Evolutionary conservation across 2,888 invertebrate genomes (phyloP).

Genomic region (Cryptosula pallasiana): DNA sequence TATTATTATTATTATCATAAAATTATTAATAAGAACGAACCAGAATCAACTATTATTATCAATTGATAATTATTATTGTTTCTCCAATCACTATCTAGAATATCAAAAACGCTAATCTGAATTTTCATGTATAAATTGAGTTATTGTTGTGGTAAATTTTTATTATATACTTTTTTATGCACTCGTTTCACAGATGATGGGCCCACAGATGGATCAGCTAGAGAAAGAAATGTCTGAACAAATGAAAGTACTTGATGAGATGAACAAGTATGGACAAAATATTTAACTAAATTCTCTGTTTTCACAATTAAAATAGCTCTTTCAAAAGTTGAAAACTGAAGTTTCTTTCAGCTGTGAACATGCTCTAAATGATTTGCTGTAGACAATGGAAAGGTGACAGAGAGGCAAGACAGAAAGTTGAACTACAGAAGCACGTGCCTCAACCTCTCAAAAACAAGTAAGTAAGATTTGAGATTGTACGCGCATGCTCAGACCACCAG

Average conservation of each 20-base stretch:
- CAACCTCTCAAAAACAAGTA: slow-evolving; percentile 45
- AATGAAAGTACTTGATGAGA: slow-evolving; percentile 42
- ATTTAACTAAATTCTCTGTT: no score
- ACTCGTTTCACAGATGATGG: slow-evolving; percentile 34
- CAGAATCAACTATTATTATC: no score
- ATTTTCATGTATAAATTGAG: no score
- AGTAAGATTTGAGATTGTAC: no score
- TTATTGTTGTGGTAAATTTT: no score
- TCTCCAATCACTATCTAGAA: no score
- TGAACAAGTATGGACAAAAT: slow-evolving; percentile 38
- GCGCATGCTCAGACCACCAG: no score
- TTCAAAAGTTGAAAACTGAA: background rate
- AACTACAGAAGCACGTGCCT: slow-evolving; percentile 43
- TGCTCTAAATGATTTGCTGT: slow-evolving; percentile 26
- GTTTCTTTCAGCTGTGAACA: background rate
- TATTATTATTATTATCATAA: no score
- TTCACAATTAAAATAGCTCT: background rate
- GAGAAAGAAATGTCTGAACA: slow-evolving; percentile 39
- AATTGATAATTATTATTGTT: no score
- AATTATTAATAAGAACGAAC: no score
- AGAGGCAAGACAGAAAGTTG: slow-evolving; percentile 34
- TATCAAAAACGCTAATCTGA: no score
- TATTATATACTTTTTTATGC: no score
- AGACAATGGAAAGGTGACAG: slow-evolving; percentile 42
- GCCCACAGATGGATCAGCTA: slow-evolving; percentile 43